Conservation (phyloP, 2,888 invertebrate genomes). For the Steinernema hermaphroditum region DNA sequence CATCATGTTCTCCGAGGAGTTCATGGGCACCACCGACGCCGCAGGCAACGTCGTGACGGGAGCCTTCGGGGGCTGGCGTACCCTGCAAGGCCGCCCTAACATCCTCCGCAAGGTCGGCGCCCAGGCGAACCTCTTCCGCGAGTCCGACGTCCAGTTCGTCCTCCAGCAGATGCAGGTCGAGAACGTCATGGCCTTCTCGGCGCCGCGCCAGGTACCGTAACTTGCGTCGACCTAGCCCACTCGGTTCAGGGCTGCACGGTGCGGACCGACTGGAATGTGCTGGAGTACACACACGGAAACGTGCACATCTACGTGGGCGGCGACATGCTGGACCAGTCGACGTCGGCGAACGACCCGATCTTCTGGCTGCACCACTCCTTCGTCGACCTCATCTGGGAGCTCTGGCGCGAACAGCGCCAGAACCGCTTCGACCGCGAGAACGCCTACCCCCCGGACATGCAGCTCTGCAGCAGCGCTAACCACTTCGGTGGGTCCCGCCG, state of each 20-base stretch:
- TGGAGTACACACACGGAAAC: conserved; percentile 60
- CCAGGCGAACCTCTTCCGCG: conserved; percentile 49
- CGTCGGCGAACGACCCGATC: conserved; percentile 67
- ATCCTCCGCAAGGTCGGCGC: conserved; percentile 51
- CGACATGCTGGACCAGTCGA: conserved; percentile 63
- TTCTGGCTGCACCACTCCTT: conserved; percentile 67
- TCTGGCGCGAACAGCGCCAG: conserved; percentile 53
- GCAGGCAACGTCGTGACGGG: conserved; percentile 64
- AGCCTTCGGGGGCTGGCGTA: conserved; percentile 65
- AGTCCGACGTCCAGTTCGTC: conserved; percentile 47
- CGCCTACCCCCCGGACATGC: conserved; percentile 51
- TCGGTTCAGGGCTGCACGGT: conserved; percentile 40
- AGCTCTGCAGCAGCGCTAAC: conserved; percentile 46
- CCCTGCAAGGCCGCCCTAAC: conserved; percentile 45
- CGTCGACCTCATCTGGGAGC: conserved; percentile 67
- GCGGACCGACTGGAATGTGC: conserved; percentile 50
- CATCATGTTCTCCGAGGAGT: conserved; percentile 43
- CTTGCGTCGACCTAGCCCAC: background rate
- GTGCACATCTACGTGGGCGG: conserved; percentile 66
- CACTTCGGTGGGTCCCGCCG: conserved; percentile 44
- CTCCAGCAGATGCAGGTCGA: conserved; percentile 46
- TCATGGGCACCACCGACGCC: conserved; percentile 50
- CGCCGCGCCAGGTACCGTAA: conserved; percentile 46
- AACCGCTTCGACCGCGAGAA: conserved; percentile 48
- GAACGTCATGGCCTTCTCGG: conserved; percentile 55